Evolutionary conservation across 1,140 invertebrate genomes (phyloP), one percentile per base, ranked within the genome.

Genomic region (Odontomachus brunneus): DNA sequence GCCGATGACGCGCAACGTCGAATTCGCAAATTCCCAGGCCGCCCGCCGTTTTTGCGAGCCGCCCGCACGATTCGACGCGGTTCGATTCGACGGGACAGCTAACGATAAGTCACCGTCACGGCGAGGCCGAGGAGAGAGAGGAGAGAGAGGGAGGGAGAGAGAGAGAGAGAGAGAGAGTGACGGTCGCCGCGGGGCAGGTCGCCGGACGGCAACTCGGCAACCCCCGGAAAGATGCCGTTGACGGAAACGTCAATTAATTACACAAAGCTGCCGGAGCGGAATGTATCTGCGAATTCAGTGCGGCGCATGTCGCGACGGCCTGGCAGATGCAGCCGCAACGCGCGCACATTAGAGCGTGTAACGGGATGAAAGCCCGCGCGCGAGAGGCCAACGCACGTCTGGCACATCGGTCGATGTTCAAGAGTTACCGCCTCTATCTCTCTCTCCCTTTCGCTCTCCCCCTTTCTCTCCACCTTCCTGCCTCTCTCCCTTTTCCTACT

Each of bases 191-290:
- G n/a, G n/a, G n/a, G n/a, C n/a, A 22, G 15, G 38, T 48, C 19
- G 33, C 66, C 24, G 66, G 24, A 9, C 12, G 0, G 29, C 12
- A 14, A 22, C 22, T 49, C 57, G 22, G 38, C 19, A 7, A 15
- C 3, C 29, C 29, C 29, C 29, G n/a, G 44, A 66, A 66, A 76
- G 60, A 24, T 66, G 60, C 19, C 19, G 60, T 24, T 33, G 48
- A 76, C 74, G 60, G 48, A 76, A 76, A 76, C 73, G 59, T 66
- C 60, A 48, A 66, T 76, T 76, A 76, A 66, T 51, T 17, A 51
- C 26, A 38, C 62, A 38, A 76, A 66, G 48, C 60, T 44, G 17
- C 15, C 14, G 12, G 55, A 44, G 55, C 29, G 44, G 14, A 51
- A 19, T 33, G 22, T 15, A 29, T 51, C 29, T 26, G 53, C 67